phyloP scores from a whole-genome alignment of 2,888 invertebrate species.

The Metopia argyrocephala region DNA sequence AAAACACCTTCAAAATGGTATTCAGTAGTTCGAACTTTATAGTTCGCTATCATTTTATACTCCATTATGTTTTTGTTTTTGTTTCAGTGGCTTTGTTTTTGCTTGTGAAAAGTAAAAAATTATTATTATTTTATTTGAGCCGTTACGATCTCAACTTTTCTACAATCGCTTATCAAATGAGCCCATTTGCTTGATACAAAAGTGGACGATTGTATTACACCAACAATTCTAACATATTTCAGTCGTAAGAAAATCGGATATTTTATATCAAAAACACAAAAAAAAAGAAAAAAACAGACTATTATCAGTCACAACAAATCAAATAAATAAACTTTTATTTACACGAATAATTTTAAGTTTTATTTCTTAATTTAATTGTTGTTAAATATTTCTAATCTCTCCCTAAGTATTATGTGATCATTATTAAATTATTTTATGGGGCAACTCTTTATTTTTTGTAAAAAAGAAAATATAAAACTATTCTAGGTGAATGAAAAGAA shows the following conservation, averaged over 20 bases:
- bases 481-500: background rate
- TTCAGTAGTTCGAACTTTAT: slow-evolving; percentile 69
- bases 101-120: background rate
- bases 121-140: background rate
- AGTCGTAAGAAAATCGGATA: slow-evolving; percentile 10
- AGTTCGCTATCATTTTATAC: slow-evolving; percentile 44
- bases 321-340: slow-evolving; percentile 48
- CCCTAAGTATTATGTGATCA: background rate
- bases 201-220: background rate
- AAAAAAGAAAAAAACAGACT: too few relatives aligned
- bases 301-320: slow-evolving; percentile 55
- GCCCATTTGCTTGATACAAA: background rate
- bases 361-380: slow-evolving; percentile 5
- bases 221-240: slow-evolving; percentile 7
- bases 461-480: background rate
- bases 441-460: background rate
- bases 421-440: slow-evolving; percentile 17
- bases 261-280: slow-evolving; percentile 36
- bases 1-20: slow-evolving; percentile 75
- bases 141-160: slow-evolving; percentile 39
- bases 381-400: background rate
- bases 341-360: slow-evolving; percentile 44
- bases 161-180: slow-evolving; percentile 58
- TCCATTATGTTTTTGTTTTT: slow-evolving; percentile 24
- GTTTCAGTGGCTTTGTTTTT: too few relatives aligned